Percentiles rank a stretch among this genome's conserved stretches.
These are phyloP conservation scores for Emys orbicularis DNA, from an alignment of 2,797 vertebrate genomes.

Conservation along the genomic window DNA sequence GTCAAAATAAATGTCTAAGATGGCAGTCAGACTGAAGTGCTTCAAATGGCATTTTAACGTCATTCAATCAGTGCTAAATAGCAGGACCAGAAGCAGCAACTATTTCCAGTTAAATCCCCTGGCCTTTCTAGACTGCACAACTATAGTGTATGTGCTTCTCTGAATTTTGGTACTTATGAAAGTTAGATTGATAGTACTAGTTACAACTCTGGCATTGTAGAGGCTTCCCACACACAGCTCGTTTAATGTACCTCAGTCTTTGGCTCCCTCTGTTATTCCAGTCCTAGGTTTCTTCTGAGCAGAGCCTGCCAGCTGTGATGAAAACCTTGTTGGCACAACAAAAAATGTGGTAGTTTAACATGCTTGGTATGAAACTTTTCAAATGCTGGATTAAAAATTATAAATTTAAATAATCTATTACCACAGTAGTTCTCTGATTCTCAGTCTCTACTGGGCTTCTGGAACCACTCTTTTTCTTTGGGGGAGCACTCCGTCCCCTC, in stretches of 20 bases:
- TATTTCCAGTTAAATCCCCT: not conserved
- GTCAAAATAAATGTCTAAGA: not conserved
- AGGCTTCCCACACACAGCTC: not conserved
- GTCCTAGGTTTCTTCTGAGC: not conserved
- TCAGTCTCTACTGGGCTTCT: not conserved
- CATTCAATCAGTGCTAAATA: not conserved
- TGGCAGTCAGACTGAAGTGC: not conserved
- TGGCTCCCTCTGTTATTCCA: not conserved
- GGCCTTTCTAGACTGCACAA: not conserved
- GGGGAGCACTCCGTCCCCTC: not conserved
- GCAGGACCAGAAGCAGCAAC: not conserved
- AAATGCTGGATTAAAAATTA: not conserved
- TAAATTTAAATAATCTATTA: not conserved
- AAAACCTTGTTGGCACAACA: not conserved
- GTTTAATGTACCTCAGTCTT: not conserved
- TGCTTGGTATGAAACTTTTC: not conserved
- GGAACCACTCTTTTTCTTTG: accelerated
- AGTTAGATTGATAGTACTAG: not conserved
- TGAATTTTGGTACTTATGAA: not conserved
- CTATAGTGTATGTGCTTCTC: accelerated
- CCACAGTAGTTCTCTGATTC: not conserved
- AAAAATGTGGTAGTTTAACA: not conserved
- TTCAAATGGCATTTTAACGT: not conserved
- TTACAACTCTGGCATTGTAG: not conserved
- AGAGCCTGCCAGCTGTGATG: not conserved